These are phyloP conservation scores for Xiphorhynchus erythropygius DNA, from an alignment of 2,797 vertebrate genomes.

Conservation along the genomic window DNA sequence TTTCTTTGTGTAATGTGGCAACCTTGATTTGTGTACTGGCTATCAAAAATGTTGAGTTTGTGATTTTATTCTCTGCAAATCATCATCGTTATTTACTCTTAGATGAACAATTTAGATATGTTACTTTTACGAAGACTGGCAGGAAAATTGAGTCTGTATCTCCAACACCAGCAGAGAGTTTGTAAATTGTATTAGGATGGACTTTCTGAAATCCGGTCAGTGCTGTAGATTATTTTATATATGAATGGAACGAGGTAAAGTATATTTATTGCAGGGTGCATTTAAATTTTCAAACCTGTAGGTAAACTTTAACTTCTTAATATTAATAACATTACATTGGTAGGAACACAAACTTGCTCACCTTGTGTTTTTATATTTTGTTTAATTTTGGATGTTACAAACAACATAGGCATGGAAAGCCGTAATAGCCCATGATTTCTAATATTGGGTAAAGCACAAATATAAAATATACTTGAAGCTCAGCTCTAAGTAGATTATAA, in stretches of 20 bases:
- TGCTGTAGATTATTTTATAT: constrained; percentile 63
- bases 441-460: constrained; percentile 88
- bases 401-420: constrained; percentile 63
- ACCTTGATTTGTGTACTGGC: constrained; percentile 22
- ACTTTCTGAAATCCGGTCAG: constrained; percentile 63
- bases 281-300: constrained; percentile 54
- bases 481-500: constrained; percentile 99
- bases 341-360: constrained; percentile 31
- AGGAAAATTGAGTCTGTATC: constrained; percentile 64
- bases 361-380: constrained; percentile 64
- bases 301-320: constrained; percentile 34
- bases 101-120: constrained; percentile 63
- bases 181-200: constrained; percentile 61
- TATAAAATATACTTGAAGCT: constrained; percentile 96
- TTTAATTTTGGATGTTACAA: constrained; percentile 66
- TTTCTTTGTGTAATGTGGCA: constrained; percentile 21
- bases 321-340: neutral
- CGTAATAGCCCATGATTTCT: constrained; percentile 74
- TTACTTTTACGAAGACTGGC: constrained; percentile 31
- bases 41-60: constrained; percentile 47
- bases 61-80: constrained; percentile 38
- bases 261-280: constrained; percentile 37
- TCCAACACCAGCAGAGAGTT: constrained; percentile 50
- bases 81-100: constrained; percentile 36
- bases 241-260: constrained; percentile 25